Percentiles rank a stretch among this genome's conserved stretches.
Evolutionary conservation across 2,888 invertebrate species (phyloP).

Genomic region (Athetis lepigone): DNA sequence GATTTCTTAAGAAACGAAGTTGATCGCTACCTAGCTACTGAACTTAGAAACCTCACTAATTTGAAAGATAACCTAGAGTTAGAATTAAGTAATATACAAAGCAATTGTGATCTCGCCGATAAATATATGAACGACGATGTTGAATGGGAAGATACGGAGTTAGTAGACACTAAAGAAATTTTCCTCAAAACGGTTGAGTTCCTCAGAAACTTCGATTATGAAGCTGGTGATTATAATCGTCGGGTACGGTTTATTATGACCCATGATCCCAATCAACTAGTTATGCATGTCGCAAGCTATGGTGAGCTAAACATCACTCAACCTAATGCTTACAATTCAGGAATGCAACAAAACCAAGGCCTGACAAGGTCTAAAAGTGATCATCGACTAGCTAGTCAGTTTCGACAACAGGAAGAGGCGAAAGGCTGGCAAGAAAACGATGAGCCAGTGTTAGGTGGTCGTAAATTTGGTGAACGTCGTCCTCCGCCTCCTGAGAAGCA

Average conservation of each 20-base stretch:
- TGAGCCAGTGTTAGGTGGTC: conserved; percentile 93
- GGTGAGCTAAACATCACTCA: conserved; percentile 96
- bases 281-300: conserved; percentile 96
- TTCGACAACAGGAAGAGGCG: conserved; percentile 95
- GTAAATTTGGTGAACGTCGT: conserved; percentile 94
- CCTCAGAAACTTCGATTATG: conserved; percentile 98
- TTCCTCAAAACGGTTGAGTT: conserved; percentile 99
- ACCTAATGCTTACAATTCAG: conserved; percentile 91
- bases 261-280: conserved; percentile 97
- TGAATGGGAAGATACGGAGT: conserved; percentile 97
- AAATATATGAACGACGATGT: conserved; percentile 97
- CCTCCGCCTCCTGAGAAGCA: conserved; percentile 89
- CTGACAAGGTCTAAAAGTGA: conserved; percentile 98
- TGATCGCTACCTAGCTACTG: conserved; percentile 97
- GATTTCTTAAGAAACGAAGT: conserved; percentile 97
- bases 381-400: conserved; percentile 96
- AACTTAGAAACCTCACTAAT: conserved; percentile 95
- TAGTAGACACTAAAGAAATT: conserved; percentile 98
- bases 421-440: conserved; percentile 92
- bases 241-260: conserved; percentile 96
- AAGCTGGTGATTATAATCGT: conserved; percentile 96
- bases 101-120: conserved; percentile 99
- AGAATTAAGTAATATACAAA: conserved; percentile 98
- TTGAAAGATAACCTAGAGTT: conserved; percentile 98
- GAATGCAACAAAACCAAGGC: conserved; percentile 92